Percentiles rank a stretch among this genome's conserved stretches.
Conservation (phyloP, 2,113 vertebrate species). For the Poeciliopsis retropinna region DNA sequence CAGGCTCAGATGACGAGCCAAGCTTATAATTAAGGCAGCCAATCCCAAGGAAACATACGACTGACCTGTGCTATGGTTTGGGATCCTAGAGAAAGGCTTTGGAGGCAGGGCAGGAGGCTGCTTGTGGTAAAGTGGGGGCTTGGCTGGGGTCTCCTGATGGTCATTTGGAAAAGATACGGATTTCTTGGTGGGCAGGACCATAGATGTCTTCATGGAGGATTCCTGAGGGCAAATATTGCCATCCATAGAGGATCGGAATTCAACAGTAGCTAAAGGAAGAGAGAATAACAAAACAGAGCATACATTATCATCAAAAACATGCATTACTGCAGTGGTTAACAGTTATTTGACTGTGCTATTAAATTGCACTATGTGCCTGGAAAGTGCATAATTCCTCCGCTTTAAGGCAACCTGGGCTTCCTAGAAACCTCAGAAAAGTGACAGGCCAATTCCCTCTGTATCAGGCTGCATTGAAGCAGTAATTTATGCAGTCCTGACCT, state of each 20-base stretch:
- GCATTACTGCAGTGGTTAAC: not conserved
- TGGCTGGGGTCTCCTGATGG: constrained; percentile 90
- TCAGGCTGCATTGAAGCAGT: not conserved
- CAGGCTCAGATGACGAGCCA: not conserved
- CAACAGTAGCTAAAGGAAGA: constrained; percentile 88
- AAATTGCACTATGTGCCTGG: too few relatives aligned
- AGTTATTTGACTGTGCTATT: too few relatives aligned
- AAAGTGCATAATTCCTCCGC: too few relatives aligned
- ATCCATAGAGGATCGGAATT: constrained; percentile 89
- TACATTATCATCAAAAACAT: not conserved
- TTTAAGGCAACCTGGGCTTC: not conserved
- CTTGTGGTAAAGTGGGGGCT: constrained; percentile 93
- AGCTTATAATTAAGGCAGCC: not conserved
- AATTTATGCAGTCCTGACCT: not conserved
- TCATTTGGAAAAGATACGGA: constrained; percentile 88
- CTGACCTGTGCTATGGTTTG: constrained; percentile 96
- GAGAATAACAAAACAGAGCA: not conserved
- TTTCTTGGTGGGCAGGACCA: constrained; percentile 91
- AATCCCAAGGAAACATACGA: not conserved
- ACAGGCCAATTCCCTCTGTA: not conserved
- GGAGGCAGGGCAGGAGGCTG: constrained; percentile 98
- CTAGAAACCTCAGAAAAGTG: not conserved
- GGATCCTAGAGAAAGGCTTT: constrained; percentile 94
- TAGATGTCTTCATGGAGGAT: constrained; percentile 87
- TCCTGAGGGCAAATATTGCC: constrained; percentile 90